Evolutionary conservation across 2,113 vertebrate species (phyloP), one percentile per base, ranked within the genome.

Genomic region (Neoarius graeffei): DNA sequence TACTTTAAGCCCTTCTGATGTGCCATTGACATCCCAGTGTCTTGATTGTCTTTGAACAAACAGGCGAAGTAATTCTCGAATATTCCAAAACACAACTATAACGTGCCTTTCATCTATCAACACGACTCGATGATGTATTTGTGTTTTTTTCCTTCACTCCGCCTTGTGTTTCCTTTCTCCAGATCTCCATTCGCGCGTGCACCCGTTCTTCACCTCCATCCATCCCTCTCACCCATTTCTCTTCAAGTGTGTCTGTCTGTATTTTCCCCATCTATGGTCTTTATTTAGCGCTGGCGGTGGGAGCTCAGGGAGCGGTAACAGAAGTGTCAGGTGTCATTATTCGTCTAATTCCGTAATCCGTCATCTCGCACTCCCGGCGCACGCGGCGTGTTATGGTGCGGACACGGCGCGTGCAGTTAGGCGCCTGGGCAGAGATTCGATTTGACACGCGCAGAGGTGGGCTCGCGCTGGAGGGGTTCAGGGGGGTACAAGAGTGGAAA

Each of bases 251-350:
- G 79, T 88, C 86, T 77, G 87, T 84, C 85, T 54, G 74, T 86
- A 60, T 86, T 84, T 73, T 85, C 88, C 85, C 84, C 85, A 84
- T 93, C 91, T 93, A 91, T 94, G 89, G 89, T 93, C 92, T 93
- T 94, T 96, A 94, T 95, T 95, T 94, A 94, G 92, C 92, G 91
- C 92, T 92, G 91, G 93, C 93, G 91, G 92, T 92, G 92, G 92
- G 92, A 92, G 94, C 94, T 94, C 91, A 93, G 92, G 91, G 92
- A 95, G 93, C 94, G 94, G 95, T 96, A 96, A 96, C 95, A 95
- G 92, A 94, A 95, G 95, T 96, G 95, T 96, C 95, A 96, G 94
- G 95, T 96, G 95, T 95, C 95, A 95, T 96, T 96, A 96, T 95
- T 95, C 92, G 93, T 93, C 93, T 96, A 95, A 96, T 96, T 95